phyloP scores from a whole-genome alignment of 2,797 vertebrate species.

The Intellagama lesueurii region DNA sequence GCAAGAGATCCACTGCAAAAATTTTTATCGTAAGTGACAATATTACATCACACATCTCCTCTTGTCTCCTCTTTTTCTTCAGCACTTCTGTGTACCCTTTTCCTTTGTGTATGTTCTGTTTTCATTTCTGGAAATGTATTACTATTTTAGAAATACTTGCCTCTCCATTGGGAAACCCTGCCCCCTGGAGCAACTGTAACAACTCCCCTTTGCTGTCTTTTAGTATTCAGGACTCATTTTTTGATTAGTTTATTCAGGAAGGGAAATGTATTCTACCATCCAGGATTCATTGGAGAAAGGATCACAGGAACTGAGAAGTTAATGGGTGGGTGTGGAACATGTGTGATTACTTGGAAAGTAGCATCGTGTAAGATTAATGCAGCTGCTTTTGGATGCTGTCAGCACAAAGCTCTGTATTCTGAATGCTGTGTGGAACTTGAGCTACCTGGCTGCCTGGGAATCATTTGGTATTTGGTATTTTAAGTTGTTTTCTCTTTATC shows the following conservation, averaged over 20 bases:
- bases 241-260: neutral
- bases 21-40: conserved; percentile 70
- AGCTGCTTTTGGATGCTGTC: neutral
- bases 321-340: conserved; percentile 19
- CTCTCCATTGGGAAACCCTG: conserved; percentile 3
- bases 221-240: neutral
- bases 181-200: neutral
- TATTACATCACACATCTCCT: conserved; percentile 51
- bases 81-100: conserved; percentile 18
- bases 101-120: conserved; percentile 4
- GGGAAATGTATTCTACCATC: conserved; percentile 33
- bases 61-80: conserved; percentile 34
- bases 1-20: conserved; percentile 55
- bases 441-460: neutral
- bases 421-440: neutral
- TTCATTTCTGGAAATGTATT: conserved; percentile 34
- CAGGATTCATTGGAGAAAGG: conserved; percentile 21
- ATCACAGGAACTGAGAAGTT: conserved; percentile 34
- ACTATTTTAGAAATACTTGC: conserved; percentile 3
- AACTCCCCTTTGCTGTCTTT: conserved; percentile 31
- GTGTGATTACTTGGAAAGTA: conserved; percentile 30
- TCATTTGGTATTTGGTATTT: neutral
- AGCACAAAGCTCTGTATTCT: neutral
- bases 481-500: neutral
- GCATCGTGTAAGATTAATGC: accelerated